Evolutionary conservation across 2,888 invertebrate species (phyloP), one percentile per base, ranked within the genome.

Genomic region (Chydorus sphaericus): DNA sequence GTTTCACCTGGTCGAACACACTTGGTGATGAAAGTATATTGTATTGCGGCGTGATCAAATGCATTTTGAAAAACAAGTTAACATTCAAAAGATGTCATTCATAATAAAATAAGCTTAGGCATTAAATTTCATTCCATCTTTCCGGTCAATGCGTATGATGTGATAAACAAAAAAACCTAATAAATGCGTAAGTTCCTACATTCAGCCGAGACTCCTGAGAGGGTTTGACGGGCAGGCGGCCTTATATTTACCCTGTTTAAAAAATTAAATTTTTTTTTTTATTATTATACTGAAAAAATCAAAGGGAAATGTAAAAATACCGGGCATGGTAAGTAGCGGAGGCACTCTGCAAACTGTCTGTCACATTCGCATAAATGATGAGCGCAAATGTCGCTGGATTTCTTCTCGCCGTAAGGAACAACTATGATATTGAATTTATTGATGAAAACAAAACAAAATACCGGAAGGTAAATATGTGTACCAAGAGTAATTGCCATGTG

Each of bases 21-120:
- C n/a, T n/a, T n/a, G n/a, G n/a, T n/a, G n/a, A n/a, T n/a, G n/a
- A n/a, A n/a, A n/a, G n/a, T n/a, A n/a, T n/a, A n/a, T n/a, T n/a
- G n/a, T n/a, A n/a, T n/a, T n/a, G n/a, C n/a, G n/a, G n/a, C 44
- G 28, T 23, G 23, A 44, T 44, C 44, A 44, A 26, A 77, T 92
- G 86, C 33, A 91, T 87, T 62, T 83, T 85, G 62, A 98, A 79
- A 73, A 96, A 98, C 70, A 96, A 94, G 68, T 92, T 90, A 3
- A 98, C 87, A 0, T n/a, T n/a, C n/a, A n/a, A n/a, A n/a, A n/a
- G n/a, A n/a, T n/a, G n/a, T n/a, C n/a, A n/a, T n/a, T n/a, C n/a
- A n/a, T n/a, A n/a, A n/a, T n/a, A n/a, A n/a, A n/a, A n/a, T n/a
- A n/a, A n/a, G n/a, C n/a, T n/a, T n/a, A n/a, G n/a, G n/a, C n/a